A percentile compares a stretch with the other conserved stretches of the same genome.
These are phyloP conservation scores for Theristicus caerulescens DNA, from an alignment of 2,113 vertebrate genomes.

Conservation along the genomic window DNA sequence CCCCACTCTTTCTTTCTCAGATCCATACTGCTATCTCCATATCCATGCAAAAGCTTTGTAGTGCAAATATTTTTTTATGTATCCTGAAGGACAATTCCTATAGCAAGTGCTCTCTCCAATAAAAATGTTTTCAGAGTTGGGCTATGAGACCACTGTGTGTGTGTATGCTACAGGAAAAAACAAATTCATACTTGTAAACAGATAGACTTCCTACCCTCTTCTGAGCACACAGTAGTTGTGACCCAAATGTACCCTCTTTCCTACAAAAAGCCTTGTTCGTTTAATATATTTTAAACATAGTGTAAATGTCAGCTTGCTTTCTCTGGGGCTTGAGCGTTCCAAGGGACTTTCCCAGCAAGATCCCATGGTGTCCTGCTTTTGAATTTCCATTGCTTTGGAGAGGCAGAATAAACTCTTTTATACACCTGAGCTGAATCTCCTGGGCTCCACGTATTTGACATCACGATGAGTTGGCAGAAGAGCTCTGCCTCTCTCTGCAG, in stretches of 20 bases:
- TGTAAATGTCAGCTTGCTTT: not conserved
- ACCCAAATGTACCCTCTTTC: not conserved
- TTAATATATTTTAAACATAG: not conserved
- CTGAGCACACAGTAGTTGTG: not conserved
- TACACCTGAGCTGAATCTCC: not conserved
- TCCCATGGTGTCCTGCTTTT: not conserved
- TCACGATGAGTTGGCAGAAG: not conserved
- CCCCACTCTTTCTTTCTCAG: not conserved
- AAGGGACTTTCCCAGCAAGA: not conserved
- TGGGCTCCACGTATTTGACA: not conserved
- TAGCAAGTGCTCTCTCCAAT: not conserved
- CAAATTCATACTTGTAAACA: not conserved
- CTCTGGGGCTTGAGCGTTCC: not conserved
- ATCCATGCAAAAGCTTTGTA: not conserved
- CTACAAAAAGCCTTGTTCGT: not conserved
- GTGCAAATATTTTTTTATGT: not conserved
- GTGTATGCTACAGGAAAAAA: not conserved
- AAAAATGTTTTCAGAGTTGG: not conserved
- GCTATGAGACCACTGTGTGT: not conserved
- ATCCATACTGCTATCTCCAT: not conserved
- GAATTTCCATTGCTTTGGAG: not conserved
- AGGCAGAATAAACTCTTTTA: not conserved
- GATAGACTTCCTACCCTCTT: not conserved
- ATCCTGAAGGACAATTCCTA: not conserved
- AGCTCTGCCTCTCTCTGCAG: not conserved